These are phyloP conservation scores for Hippocampus mohnikei DNA, from an alignment of 2,113 vertebrate genomes.

Conservation along the genomic window DNA sequence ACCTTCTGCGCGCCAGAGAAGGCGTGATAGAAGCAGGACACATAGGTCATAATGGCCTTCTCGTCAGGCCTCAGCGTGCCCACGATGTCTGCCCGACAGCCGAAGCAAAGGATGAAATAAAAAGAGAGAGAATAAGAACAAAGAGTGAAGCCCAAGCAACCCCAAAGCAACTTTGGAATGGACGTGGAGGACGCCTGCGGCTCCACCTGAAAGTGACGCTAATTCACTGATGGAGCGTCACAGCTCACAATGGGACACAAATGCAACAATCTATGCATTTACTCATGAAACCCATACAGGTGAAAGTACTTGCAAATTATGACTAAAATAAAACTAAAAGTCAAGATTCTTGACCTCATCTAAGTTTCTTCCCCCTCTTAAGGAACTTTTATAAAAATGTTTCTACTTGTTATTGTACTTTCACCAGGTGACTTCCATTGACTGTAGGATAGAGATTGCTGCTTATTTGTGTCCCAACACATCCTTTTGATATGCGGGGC, in stretches of 20 bases:
- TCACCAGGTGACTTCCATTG: neutral
- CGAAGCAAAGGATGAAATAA: constrained; percentile 36
- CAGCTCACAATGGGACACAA: constrained; percentile 1
- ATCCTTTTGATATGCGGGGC: neutral
- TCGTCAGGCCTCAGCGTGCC: constrained; percentile 97
- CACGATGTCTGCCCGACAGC: constrained; percentile 86
- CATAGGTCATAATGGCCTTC: constrained; percentile 99
- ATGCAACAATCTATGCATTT: neutral
- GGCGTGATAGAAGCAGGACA: constrained; percentile 99
- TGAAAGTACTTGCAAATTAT: neutral
- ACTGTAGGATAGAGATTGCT: neutral
- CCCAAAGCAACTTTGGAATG: constrained; percentile 45
- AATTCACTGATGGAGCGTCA: neutral
- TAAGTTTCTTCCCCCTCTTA: too few relatives aligned
- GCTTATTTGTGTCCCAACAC: constrained; percentile 26
- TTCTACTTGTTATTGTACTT: constrained; percentile 5
- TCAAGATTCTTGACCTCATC: neutral
- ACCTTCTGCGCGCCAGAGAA: constrained; percentile 99
- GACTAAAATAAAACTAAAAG: neutral
- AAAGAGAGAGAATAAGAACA: constrained; percentile 38
- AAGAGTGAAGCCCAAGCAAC: constrained; percentile 70
- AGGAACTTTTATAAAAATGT: too few relatives aligned
- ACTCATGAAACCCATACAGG: constrained; percentile 1
- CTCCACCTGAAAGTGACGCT: neutral
- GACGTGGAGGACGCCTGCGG: constrained; percentile 1